These are phyloP conservation scores for Ommatoiulus sabulosus DNA, from an alignment of 2,888 invertebrate genomes.

Conservation along the genomic window DNA sequence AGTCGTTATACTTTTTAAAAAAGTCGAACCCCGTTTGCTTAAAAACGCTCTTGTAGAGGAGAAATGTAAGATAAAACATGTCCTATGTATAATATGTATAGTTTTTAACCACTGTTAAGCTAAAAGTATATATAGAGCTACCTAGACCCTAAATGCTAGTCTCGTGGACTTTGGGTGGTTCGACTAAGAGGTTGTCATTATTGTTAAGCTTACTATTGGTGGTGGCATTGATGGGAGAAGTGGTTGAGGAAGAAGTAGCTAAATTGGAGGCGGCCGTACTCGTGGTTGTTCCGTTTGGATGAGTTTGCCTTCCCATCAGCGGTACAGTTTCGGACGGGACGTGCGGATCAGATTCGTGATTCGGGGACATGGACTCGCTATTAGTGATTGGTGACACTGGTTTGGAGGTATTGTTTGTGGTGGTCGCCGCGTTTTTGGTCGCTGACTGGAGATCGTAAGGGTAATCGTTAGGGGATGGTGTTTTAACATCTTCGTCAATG, in stretches of 20 bases:
- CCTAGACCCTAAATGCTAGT: slow-evolving; percentile 74
- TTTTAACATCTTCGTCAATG: slow-evolving; percentile 78
- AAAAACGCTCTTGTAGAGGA: background rate
- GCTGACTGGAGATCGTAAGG: slow-evolving; percentile 61
- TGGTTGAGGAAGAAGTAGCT: slow-evolving; percentile 54
- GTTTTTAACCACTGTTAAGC: background rate
- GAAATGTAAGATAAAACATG: slow-evolving; percentile 10
- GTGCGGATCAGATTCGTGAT: slow-evolving; percentile 66
- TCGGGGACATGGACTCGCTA: slow-evolving; percentile 53
- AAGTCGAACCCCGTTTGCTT: background rate
- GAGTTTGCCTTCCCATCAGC: slow-evolving; percentile 58
- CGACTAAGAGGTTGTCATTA: slow-evolving; percentile 53
- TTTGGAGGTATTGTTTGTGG: slow-evolving; percentile 62
- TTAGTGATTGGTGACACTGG: slow-evolving; percentile 53
- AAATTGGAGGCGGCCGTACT: slow-evolving; percentile 53
- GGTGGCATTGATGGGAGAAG: slow-evolving; percentile 58
- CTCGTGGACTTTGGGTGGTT: slow-evolving; percentile 73
- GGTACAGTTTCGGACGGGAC: slow-evolving; percentile 63
- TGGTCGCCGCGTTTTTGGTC: slow-evolving; percentile 61
- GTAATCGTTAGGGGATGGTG: slow-evolving; percentile 66
- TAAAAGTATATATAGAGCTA: background rate
- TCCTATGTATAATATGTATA: slow-evolving; percentile 9
- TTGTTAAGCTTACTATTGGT: slow-evolving; percentile 58
- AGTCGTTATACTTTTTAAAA: background rate
- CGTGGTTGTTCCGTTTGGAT: slow-evolving; percentile 58